Percentiles rank a stretch among this genome's conserved stretches.
Evolutionary conservation across 2,888 invertebrate genomes (phyloP).

Genomic region (Eucera pruinosa): DNA sequence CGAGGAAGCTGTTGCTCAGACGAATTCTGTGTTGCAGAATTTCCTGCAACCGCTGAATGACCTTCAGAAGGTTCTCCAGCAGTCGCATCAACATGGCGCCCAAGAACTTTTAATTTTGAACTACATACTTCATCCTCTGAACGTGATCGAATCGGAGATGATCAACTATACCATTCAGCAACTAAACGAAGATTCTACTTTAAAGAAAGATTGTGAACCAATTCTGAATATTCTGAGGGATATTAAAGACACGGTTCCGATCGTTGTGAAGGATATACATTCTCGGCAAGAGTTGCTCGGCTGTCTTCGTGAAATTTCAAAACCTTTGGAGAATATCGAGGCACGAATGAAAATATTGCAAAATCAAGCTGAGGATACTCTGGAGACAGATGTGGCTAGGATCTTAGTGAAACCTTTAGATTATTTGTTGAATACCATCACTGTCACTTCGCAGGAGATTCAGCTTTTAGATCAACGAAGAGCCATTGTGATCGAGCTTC

Average conservation of each 20-base stretch:
- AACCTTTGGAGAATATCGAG: constrained; percentile 70
- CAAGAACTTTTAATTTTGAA: constrained; percentile 74
- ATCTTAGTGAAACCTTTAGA: constrained; percentile 71
- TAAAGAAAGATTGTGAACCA: constrained; percentile 31
- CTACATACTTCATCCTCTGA: constrained; percentile 69
- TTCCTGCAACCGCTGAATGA: constrained; percentile 48
- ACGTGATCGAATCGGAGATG: constrained; percentile 67
- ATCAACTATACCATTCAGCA: constrained; percentile 63
- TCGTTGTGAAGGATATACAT: constrained; percentile 66
- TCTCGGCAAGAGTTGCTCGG: constrained; percentile 70
- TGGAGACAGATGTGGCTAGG: constrained; percentile 73
- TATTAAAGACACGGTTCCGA: constrained; percentile 69
- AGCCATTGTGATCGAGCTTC: constrained; percentile 62
- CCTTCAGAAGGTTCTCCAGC: constrained; percentile 44
- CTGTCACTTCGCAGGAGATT: constrained; percentile 57
- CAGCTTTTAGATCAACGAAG: constrained; percentile 62
- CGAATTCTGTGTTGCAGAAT: constrained; percentile 24
- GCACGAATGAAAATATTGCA: constrained; percentile 71
- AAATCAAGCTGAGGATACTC: constrained; percentile 58
- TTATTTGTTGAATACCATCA: constrained; percentile 60
- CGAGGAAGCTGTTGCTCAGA: constrained; percentile 37
- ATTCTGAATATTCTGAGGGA: constrained; percentile 67
- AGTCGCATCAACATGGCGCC: constrained; percentile 67
- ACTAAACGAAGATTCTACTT: constrained; percentile 18
- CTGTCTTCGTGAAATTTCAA: constrained; percentile 70